phyloP scores from a whole-genome alignment of 2,888 invertebrate genomes.

The Phorcus lineatus region DNA sequence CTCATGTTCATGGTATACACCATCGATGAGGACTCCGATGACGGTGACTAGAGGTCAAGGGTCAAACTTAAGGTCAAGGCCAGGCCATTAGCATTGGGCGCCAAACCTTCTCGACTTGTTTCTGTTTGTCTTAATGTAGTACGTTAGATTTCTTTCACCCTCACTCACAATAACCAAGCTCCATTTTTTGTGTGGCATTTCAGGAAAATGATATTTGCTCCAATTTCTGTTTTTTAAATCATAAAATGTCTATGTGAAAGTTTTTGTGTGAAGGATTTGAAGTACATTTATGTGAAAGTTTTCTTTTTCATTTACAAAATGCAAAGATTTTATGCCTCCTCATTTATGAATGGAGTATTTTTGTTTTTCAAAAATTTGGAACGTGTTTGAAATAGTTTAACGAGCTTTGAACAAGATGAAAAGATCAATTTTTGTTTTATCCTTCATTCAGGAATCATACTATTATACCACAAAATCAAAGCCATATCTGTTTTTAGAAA shows the following conservation, averaged over 20 bases:
- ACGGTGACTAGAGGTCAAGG: slow-evolving; percentile 31
- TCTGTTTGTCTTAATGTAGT: neutral
- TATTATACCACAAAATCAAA: neutral
- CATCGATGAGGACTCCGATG: slow-evolving; percentile 67
- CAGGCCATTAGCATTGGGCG: slow-evolving; percentile 32
- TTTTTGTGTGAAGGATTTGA: too few species aligned
- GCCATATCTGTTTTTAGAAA: neutral
- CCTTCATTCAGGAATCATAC: neutral
- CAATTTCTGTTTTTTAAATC: neutral
- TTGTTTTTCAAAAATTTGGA: too few species aligned
- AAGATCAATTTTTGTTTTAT: too few species aligned
- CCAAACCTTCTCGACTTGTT: slow-evolving; percentile 21
- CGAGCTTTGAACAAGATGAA: too few species aligned
- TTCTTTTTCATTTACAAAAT: too few species aligned
- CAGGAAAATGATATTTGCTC: neutral
- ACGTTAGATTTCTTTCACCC: neutral
- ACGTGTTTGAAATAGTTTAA: too few species aligned
- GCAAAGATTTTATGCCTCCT: too few species aligned
- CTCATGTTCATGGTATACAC: slow-evolving; percentile 80
- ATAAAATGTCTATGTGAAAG: too few species aligned
- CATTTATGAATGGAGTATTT: too few species aligned
- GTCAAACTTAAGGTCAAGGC: too few species aligned
- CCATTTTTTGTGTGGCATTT: slow-evolving; percentile 1
- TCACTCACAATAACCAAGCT: neutral
- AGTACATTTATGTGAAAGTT: too few species aligned